Evolutionary conservation across 1,140 invertebrate genomes (phyloP).

Genomic region (Drosophila pseudoananassae): DNA sequence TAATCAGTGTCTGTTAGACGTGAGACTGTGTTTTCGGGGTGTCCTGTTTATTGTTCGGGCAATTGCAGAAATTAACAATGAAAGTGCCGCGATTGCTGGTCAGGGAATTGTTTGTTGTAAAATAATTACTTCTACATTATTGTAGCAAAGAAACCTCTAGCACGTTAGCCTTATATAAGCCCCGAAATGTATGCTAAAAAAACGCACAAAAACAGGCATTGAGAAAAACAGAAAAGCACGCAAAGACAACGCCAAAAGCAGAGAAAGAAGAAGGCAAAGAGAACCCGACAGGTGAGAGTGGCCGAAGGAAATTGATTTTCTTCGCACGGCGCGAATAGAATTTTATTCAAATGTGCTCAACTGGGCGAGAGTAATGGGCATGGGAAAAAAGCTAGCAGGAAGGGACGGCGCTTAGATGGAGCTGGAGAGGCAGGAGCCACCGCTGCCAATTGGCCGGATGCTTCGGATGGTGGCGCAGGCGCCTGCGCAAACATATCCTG

Average conservation of each 20-base stretch:
- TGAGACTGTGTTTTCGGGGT: neutral
- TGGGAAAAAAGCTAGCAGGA: constrained; percentile 57
- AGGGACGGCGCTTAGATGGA: neutral
- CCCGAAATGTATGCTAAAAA: constrained; percentile 62
- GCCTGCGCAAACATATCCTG: constrained; percentile 70
- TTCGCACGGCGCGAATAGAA: constrained; percentile 62
- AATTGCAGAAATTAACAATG: constrained; percentile 53
- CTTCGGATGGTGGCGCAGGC: constrained; percentile 36
- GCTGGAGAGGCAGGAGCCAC: constrained; percentile 33
- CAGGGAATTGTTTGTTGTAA: constrained; percentile 33
- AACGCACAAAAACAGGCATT: constrained; percentile 22
- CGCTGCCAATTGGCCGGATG: constrained; percentile 62
- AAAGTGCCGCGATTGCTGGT: constrained; percentile 46
- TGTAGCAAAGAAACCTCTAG: constrained; percentile 15
- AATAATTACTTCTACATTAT: constrained; percentile 33
- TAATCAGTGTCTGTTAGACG: constrained; percentile 33
- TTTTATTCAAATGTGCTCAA: constrained; percentile 82
- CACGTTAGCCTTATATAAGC: constrained; percentile 52
- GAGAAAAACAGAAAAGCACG: constrained; percentile 1
- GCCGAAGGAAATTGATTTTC: constrained; percentile 61
- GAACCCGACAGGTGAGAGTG: constrained; percentile 44
- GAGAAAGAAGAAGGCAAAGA: constrained; percentile 10
- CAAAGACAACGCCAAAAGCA: constrained; percentile 5
- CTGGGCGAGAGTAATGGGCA: constrained; percentile 76
- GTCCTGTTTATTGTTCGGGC: constrained; percentile 31